Percentiles rank a stretch among this genome's conserved stretches.
Evolutionary conservation across 2,888 invertebrate genomes (phyloP).

Genomic region (Xestia ashworthii): DNA sequence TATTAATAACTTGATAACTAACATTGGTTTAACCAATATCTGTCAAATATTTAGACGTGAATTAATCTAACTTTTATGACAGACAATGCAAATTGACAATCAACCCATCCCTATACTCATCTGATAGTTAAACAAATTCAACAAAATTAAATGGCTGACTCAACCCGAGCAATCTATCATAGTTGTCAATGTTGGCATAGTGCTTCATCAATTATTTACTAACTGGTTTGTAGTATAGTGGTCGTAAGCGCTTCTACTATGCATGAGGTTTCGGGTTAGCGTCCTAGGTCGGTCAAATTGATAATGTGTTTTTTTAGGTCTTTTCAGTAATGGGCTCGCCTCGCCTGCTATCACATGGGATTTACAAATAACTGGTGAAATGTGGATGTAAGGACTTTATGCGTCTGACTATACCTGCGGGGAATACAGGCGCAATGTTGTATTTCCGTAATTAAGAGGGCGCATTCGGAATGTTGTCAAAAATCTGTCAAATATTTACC

Average conservation of each 20-base stretch:
- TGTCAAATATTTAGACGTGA: not conserved
- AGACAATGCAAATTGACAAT: not conserved
- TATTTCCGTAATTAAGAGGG: not conserved
- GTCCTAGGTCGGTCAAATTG: not conserved
- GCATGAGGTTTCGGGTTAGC: not conserved
- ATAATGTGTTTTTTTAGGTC: not conserved
- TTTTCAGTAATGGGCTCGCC: not conserved
- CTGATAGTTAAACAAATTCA: not conserved
- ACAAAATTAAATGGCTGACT: not conserved
- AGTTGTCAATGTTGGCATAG: not conserved
- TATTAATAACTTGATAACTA: not conserved
- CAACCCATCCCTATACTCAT: not conserved
- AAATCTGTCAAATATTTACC: too few species aligned
- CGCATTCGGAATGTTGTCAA: too few species aligned
- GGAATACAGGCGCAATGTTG: not conserved
- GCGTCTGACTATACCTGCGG: not conserved
- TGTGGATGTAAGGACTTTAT: not conserved
- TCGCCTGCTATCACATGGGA: not conserved
- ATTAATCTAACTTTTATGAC: not conserved
- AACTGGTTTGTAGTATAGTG: not conserved
- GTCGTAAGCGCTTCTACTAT: not conserved
- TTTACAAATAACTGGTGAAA: not conserved
- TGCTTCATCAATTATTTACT: conserved; percentile 6
- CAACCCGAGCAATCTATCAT: not conserved
- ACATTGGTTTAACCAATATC: not conserved